Base-by-base conservation (phyloP, 2,113 vertebrate genomes). In the Actenoides hombroni region DNA sequence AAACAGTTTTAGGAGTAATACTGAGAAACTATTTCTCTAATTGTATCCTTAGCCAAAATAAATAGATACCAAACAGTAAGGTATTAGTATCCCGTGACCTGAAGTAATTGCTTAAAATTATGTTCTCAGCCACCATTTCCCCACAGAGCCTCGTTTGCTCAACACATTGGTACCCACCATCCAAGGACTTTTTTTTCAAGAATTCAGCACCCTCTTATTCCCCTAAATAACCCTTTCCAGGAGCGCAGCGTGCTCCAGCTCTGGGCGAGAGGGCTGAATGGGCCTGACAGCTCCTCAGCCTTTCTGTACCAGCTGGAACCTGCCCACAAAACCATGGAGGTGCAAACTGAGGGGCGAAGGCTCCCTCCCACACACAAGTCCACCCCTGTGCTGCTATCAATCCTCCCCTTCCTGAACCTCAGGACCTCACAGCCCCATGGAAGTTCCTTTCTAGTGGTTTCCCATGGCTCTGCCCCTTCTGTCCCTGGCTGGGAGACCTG, bases 21-120 rank as follows among this genome's bases (percentile, higher is more conserved):
- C 70, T 17, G 84, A 83, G 87, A 77, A 89, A 73, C 28, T 54
- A 76, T 54, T 76, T 83, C 83, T 93, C 82, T 90, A 96, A 94
- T 74, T 77, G 69, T 46, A 14, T 15, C 86, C 57, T 57, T 39
- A 89, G 77, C 94, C 92, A 92, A 95, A 86, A 83, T 61, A 95
- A 95, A 91, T 49, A 82, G 1, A 33, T 79, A 49, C 60, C 74
- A 65, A 89, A 29, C 70, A 69, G 70, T 29, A 46, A 69, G 74
- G 23, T n/a, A 79, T 6, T 59, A 53, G 44, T 25, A 87, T 83
- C 77, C 88, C 81, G 57, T 37, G 88, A 85, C 86, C 81, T 24
- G 53, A 70, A 71, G 74, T 53, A 69, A 82, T 71, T 31, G 25
- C 60, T 53, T 54, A 35, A 67, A 89, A 74, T 6, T 11, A 40